These are phyloP conservation scores for Hybognathus amarus DNA, from an alignment of 2,797 vertebrate species.

Conservation along the genomic window DNA sequence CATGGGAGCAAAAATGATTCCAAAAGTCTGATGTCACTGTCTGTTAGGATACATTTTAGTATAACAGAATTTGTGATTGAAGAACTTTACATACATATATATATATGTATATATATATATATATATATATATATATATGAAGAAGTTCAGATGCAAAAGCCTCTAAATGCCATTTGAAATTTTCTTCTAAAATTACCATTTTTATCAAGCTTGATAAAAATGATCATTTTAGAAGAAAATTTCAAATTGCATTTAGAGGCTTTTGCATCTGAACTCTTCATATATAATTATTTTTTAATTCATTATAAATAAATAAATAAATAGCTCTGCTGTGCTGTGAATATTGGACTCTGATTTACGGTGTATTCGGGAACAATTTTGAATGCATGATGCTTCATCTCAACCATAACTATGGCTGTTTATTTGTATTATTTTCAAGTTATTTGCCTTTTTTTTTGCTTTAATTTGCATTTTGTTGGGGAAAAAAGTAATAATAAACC, in stretches of 20 bases:
- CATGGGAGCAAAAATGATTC: slow-evolving; percentile 1
- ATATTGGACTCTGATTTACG: neutral
- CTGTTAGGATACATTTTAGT: neutral
- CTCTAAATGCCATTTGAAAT: too few relatives aligned
- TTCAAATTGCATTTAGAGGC: too few relatives aligned
- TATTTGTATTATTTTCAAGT: neutral
- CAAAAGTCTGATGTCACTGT: slow-evolving; percentile 2
- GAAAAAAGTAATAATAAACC: too few relatives aligned
- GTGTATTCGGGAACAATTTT: neutral
- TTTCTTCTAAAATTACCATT: too few relatives aligned
- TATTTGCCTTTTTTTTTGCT: neutral
- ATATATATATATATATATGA: too few relatives aligned
- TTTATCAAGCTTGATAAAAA: too few relatives aligned
- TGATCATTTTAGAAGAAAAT: too few relatives aligned
- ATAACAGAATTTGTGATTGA: neutral
- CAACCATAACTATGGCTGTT: neutral
- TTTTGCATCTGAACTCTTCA: too few relatives aligned
- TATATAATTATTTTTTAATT: neutral
- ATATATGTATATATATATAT: neutral
- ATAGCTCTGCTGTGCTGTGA: neutral
- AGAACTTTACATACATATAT: neutral
- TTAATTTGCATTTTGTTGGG: neutral
- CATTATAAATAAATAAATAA: neutral
- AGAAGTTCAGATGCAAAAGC: too few relatives aligned
- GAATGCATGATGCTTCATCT: neutral